These are phyloP conservation scores for Scyliorhinus canicula DNA, from an alignment of 2,797 vertebrate genomes.

Conservation along the genomic window DNA sequence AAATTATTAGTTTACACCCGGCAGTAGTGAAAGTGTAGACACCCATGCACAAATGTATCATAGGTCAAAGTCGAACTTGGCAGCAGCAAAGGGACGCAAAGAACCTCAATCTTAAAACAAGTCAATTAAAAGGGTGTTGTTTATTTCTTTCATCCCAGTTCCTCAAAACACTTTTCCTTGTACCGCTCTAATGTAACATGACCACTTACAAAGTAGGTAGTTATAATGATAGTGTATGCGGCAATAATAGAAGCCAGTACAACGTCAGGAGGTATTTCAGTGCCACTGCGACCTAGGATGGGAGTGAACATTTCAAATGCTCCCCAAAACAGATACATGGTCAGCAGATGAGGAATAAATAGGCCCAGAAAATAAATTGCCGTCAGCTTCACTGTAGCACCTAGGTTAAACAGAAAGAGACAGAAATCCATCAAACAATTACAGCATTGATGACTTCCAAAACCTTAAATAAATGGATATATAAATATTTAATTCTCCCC, in stretches of 20 bases:
- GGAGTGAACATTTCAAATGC: conserved; percentile 95
- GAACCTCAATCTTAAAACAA: neutral
- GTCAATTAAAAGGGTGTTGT: neutral
- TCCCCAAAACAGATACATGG: conserved; percentile 87
- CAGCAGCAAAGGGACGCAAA: neutral
- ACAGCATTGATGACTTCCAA: neutral
- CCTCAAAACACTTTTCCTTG: neutral
- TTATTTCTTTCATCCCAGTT: neutral
- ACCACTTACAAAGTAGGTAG: conserved; percentile 85
- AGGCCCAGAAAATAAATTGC: conserved; percentile 77
- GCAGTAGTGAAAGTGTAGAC: neutral
- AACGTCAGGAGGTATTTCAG: conserved; percentile 84
- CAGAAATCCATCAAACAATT: conserved; percentile 24
- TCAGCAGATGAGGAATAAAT: conserved; percentile 78
- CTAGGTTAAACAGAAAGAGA: conserved; percentile 50
- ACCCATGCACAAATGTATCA: too few species aligned
- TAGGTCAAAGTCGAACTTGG: neutral
- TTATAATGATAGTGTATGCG: conserved; percentile 70
- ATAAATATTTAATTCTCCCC: neutral
- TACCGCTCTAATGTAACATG: neutral
- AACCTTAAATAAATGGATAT: neutral
- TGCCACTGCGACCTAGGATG: conserved; percentile 89
- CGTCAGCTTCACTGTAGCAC: conserved; percentile 74
- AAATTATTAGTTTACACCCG: neutral
- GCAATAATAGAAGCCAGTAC: conserved; percentile 77